phyloP scores from a whole-genome alignment of 2,888 invertebrate genomes.

The Brachylomia viminalis region DNA sequence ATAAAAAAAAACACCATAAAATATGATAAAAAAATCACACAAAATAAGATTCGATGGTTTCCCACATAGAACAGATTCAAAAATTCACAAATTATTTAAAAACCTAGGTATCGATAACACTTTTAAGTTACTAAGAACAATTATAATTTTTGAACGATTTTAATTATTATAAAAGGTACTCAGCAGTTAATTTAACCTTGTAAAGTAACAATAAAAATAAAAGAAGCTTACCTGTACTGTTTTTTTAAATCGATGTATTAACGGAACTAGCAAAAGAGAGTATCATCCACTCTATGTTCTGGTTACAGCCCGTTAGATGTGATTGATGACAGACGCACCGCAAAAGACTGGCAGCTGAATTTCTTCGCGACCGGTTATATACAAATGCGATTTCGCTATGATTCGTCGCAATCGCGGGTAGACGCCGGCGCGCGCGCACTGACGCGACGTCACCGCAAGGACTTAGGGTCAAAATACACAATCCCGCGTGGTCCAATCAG shows the following conservation, averaged over 20 bases:
- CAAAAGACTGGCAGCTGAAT: slow-evolving; percentile 62
- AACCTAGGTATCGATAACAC: too few relatives aligned
- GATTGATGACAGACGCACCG: slow-evolving; percentile 56
- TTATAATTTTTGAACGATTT: background rate
- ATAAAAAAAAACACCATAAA: too few relatives aligned
- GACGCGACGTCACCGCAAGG: slow-evolving; percentile 45
- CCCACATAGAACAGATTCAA: background rate
- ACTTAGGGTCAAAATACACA: slow-evolving; percentile 59
- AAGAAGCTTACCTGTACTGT: slow-evolving; percentile 46
- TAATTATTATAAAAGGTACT: background rate
- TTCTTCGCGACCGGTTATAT: slow-evolving; percentile 65
- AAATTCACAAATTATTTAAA: too few relatives aligned
- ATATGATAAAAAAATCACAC: background rate
- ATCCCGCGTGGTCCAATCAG: slow-evolving; percentile 32
- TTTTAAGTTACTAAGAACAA: background rate
- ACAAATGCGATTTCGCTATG: slow-evolving; percentile 61
- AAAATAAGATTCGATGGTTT: background rate
- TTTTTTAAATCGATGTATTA: slow-evolving; percentile 29
- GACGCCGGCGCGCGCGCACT: slow-evolving; percentile 51
- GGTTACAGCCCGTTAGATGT: slow-evolving; percentile 43
- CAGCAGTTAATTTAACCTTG: background rate
- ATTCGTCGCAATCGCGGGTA: slow-evolving; percentile 48
- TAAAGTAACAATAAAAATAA: background rate
- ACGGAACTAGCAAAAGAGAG: slow-evolving; percentile 40
- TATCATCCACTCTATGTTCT: slow-evolving; percentile 39